Base-by-base conservation (phyloP, 2,888 invertebrate species). In the Callosobruchus maculatus region DNA sequence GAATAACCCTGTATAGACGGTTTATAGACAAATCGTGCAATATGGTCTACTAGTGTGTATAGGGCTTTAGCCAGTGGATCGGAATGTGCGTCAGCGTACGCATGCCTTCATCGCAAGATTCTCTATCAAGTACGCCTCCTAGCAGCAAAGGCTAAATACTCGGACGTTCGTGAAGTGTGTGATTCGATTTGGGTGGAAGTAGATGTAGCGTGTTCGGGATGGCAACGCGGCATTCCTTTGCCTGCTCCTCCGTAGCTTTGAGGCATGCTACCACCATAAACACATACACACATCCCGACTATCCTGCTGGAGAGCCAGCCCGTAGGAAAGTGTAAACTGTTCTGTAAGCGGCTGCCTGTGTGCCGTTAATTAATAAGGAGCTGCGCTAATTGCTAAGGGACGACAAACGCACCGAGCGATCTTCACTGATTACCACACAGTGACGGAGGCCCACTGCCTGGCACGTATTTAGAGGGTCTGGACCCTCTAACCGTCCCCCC, bases 361-460 rank as follows among this genome's bases (percentile, higher is more conserved):
- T 85, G 83, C 84, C 85, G 86, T 87, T 87, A 87, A 87, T 87
- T 87, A 87, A 87, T 87, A 86, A 87, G 86, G 86, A 86, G 86
- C 85, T 86, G 83, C 83, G 85, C 86, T 87, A 86, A 87, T 87
- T 87, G 86, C 86, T 78, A 85, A 81, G 84, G 85, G 84, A 85
- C 84, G 84, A 83, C 82, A 78, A 81, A 49, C 49, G 49, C 49
- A 49, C 49, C 9, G 13, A 5, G 49, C 49, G 49, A 49, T 49
- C 49, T 49, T 49, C 49, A 5, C 49, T 49, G 49, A 49, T 49
- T 49, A 49, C 49, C 18, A 49, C 1, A 7, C 49, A 49, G 49
- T 49, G 49, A 18, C 13, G 49, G 49, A 49, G 13, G 49, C n/a
- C n/a, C n/a, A n/a, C n/a, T n/a, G n/a, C n/a, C n/a, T n/a, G n/a